Base-by-base conservation (phyloP, 2,113 vertebrate genomes). In the Eretmodus cyanostictus region DNA sequence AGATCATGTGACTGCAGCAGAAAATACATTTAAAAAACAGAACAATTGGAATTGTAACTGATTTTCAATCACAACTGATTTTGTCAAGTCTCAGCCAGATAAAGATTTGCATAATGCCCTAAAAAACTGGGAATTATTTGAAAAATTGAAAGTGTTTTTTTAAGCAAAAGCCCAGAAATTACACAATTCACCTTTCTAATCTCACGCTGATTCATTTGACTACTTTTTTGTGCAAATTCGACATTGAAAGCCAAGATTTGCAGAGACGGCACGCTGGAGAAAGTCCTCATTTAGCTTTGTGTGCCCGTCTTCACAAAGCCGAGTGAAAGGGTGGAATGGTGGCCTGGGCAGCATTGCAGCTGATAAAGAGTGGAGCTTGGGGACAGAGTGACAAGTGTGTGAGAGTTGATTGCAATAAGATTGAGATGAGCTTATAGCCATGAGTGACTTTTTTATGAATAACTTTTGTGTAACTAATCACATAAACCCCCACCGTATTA, bases 381-480 rank as follows among this genome's bases (percentile, higher is more conserved):
- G 17, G 7, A 16, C 54, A 19, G 24, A 27, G 7, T 45, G 82
- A 76, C 42, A 73, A 73, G 49, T 51, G 47, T 66, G 61, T 24
- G 38, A 24, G 71, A 12, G 80, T 82, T 80, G 45, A 80, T 86
- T 88, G 42, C 71, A 27, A 49, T 63, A 54, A 49, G 78, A 91
- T 51, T 78, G 85, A 87, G 59, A 61, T 81, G 82, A 78, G 89
- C 86, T 83, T 51, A 47, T 11, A 51, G 49, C 81, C 73, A 36
- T 45, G 34, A 61, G 54, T 85, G 53, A 81, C 82, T 86, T 82
- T 63, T 84, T 89, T 76, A 40, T 87, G 81, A 86, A 88, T 85
- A 88, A 82, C 68, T 86, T 87, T 81, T 81, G 66, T 87, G 51
- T 81, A 54, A 78, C 66, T 83, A 90, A 89, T 92, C 89, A 53